Percentiles rank a stretch among this genome's conserved stretches.
Evolutionary conservation across 2,113 vertebrate genomes (phyloP).

Genomic region (Aramus guarauna): DNA sequence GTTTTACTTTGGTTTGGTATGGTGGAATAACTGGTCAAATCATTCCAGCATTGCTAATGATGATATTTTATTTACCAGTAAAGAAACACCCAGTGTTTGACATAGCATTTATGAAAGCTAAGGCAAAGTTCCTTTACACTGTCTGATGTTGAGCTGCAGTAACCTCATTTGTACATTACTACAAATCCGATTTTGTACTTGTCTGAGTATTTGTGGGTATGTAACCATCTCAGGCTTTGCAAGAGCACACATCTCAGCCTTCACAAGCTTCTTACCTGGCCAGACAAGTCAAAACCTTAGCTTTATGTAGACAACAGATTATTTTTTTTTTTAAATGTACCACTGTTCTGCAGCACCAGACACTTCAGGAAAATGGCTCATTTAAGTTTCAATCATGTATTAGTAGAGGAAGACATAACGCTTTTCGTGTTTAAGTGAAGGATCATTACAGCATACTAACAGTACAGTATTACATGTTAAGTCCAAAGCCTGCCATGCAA

Average conservation of each 20-base stretch:
- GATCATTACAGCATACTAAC: neutral
- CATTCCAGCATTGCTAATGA: neutral
- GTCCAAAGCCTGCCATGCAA: neutral
- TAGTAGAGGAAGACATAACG: neutral
- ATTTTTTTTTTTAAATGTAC: neutral
- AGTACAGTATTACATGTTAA: accelerated
- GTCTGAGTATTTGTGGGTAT: neutral
- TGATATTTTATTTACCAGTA: neutral
- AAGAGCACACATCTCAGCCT: neutral
- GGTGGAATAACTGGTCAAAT: neutral
- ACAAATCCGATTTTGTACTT: neutral
- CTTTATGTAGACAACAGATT: neutral
- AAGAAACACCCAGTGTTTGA: neutral
- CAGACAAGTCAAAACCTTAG: neutral
- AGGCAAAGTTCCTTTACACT: neutral
- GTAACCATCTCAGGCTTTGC: neutral
- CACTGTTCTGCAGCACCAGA: neutral
- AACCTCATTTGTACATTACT: neutral
- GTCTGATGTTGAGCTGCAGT: neutral
- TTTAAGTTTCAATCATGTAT: neutral
- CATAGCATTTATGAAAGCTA: neutral
- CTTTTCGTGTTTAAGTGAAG: neutral
- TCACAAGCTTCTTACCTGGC: neutral
- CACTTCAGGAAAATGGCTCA: neutral
- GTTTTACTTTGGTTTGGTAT: neutral